Conservation (phyloP, 2,888 invertebrate genomes). For the Hypsopygia costalis region DNA sequence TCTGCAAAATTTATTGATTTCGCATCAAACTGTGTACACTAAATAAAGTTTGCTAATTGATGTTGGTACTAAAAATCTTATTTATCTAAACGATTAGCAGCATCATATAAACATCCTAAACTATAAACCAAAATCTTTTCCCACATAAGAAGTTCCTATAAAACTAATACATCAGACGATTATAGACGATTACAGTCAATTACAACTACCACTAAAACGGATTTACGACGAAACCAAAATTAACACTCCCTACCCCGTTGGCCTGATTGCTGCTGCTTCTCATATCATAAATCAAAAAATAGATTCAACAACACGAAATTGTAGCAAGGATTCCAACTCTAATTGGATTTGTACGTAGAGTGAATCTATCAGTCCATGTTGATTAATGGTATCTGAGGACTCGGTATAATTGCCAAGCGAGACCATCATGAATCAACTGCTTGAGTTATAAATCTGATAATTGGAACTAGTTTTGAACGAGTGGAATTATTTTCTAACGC, state of each 20-base stretch:
- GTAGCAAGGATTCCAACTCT: slow-evolving; percentile 64
- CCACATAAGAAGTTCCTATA: slow-evolving; percentile 46
- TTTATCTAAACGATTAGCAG: slow-evolving; percentile 5
- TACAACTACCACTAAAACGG: slow-evolving; percentile 51
- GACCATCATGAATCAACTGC: slow-evolving; percentile 72
- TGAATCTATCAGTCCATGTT: slow-evolving; percentile 72
- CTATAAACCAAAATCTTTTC: slow-evolving; percentile 26
- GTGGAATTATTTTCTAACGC: slow-evolving; percentile 32
- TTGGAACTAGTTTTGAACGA: slow-evolving; percentile 53
- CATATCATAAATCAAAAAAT: slow-evolving; percentile 62
- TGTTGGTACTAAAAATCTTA: slow-evolving; percentile 6
- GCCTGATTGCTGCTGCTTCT: slow-evolving; percentile 58
- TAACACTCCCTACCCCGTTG: slow-evolving; percentile 50
- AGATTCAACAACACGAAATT: slow-evolving; percentile 58
- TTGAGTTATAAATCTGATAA: slow-evolving; percentile 72
- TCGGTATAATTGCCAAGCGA: slow-evolving; percentile 69
- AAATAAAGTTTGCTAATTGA: too few species aligned
- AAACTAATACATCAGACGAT: slow-evolving; percentile 42
- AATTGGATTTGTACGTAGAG: slow-evolving; percentile 73
- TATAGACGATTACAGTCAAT: slow-evolving; percentile 57
- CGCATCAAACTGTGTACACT: too few species aligned
- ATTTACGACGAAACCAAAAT: slow-evolving; percentile 68
- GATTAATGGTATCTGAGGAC: slow-evolving; percentile 73
- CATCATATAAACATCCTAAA: slow-evolving; percentile 12
- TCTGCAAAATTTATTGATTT: too few species aligned